Evolutionary conservation across 1,140 invertebrate species (phyloP), one percentile per base, ranked within the genome.

Genomic region (Zaprionus tsacasi): DNA sequence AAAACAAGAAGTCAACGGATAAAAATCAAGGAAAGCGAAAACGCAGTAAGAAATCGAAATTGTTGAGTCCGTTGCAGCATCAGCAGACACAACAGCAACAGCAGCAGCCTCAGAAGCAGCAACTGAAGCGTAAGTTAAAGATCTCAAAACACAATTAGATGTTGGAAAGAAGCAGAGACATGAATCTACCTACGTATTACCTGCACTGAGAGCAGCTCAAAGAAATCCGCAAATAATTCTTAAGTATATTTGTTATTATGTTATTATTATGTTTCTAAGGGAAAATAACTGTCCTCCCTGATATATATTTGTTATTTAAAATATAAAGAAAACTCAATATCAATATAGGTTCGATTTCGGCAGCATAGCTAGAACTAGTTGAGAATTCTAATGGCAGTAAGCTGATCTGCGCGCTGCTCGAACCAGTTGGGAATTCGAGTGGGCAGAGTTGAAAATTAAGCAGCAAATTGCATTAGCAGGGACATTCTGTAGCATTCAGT

Each of bases 181-280:
- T 27, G 5, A 11, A 38, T n/a, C n/a, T n/a, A n/a, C n/a, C n/a
- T n/a, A n/a, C n/a, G n/a, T n/a, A n/a, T 21, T 21, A 21, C n/a
- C n/a, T 21, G 21, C 1, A 21, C 21, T 21, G 2, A 21, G 1
- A 21, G 2, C 21, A 40, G 38, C 13, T 40, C 2, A 5, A 43
- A 6, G n/a, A 43, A 6, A 43, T 43, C 6, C 40, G n/a, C n/a
- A 7, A 45, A 6, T 1, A 45, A 45, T 15, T 45, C n/a, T 45
- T 45, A 15, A 45, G 15, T 45, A 45, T 45, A 45, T 45, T 45
- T 45, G 7, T 45, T n/a, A n/a, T n/a, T n/a, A n/a, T n/a, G n/a
- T n/a, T n/a, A n/a, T n/a, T n/a, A 8, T 45, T 45, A 7, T 43
- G 40, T 45, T 45, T 45, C n/a, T 30, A 30, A 30, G 6, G 1